Evolutionary conservation across 2,113 vertebrate genomes (phyloP).

Genomic region (Rhipidura dahli): DNA sequence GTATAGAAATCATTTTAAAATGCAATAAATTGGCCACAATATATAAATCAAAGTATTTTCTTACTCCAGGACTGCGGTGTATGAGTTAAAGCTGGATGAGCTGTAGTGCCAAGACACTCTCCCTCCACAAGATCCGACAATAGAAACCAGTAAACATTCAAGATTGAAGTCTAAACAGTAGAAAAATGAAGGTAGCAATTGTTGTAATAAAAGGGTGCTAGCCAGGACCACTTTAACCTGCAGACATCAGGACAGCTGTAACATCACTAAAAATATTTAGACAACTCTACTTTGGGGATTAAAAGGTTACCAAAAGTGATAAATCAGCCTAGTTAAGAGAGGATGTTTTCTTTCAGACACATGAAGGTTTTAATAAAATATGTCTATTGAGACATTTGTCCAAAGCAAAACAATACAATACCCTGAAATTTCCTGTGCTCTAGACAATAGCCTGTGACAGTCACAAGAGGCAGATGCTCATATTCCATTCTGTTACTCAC

Average conservation of each 20-base stretch:
- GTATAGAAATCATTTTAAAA: constrained; percentile 46
- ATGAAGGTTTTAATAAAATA: constrained; percentile 28
- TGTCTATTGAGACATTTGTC: constrained; percentile 36
- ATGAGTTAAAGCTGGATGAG: constrained; percentile 41
- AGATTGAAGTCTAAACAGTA: constrained; percentile 53
- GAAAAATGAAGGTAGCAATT: constrained; percentile 41
- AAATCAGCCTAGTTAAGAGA: constrained; percentile 7
- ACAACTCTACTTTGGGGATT: not conserved
- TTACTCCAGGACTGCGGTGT: not conserved
- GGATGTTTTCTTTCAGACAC: constrained; percentile 8
- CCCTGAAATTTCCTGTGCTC: constrained; percentile 6
- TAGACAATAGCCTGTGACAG: constrained; percentile 1
- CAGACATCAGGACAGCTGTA: not conserved
- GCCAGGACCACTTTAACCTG: not conserved
- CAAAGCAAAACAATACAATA: constrained; percentile 14
- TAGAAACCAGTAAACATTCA: constrained; percentile 23
- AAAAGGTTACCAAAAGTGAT: not conserved
- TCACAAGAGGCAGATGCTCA: constrained; percentile 29
- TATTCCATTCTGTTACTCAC: not conserved
- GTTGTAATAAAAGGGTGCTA: constrained; percentile 2
- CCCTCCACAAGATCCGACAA: constrained; percentile 3
- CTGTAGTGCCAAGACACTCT: constrained; percentile 22
- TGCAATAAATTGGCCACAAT: not conserved
- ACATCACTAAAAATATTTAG: not conserved
- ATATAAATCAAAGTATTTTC: not conserved